Evolutionary conservation across 2,113 vertebrate species (phyloP).

Genomic region (Nanger granti): DNA sequence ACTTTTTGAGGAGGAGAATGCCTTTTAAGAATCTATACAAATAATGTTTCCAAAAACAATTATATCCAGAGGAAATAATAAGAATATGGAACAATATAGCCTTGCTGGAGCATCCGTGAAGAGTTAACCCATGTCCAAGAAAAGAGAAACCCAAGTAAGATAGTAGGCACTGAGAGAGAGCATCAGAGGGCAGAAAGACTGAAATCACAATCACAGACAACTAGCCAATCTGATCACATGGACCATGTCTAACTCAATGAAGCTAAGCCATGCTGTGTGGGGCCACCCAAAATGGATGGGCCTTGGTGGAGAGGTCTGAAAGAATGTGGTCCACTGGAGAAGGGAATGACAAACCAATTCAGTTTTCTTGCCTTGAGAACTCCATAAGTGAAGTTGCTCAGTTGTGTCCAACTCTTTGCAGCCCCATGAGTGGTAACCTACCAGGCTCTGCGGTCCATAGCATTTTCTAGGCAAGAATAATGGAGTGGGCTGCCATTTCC

Average conservation of each 20-base stretch:
- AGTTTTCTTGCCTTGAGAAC: not conserved
- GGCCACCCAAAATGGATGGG: no score
- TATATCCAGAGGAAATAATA: not conserved
- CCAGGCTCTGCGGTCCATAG: no score
- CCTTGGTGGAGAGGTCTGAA: not conserved
- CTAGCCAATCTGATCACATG: not conserved
- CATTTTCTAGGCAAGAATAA: no score
- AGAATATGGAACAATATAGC: not conserved
- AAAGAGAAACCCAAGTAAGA: not conserved
- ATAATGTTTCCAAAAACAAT: not conserved
- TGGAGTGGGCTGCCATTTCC: no score
- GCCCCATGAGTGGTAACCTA: no score
- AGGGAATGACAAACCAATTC: not conserved
- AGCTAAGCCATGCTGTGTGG: not conserved
- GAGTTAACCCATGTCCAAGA: not conserved
- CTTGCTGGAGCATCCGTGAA: not conserved
- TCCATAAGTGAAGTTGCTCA: no score
- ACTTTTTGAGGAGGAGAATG: not conserved
- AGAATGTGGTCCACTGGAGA: not conserved
- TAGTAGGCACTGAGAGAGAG: not conserved
- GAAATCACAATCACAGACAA: not conserved
- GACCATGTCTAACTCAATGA: not conserved
- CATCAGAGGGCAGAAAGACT: not conserved
- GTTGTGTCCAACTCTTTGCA: no score
- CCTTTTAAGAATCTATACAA: not conserved